A percentile compares a stretch with the other conserved stretches of the same genome.
These are phyloP conservation scores for Philhelius pedissequus DNA, from an alignment of 2,888 invertebrate species.

Conservation along the genomic window DNA sequence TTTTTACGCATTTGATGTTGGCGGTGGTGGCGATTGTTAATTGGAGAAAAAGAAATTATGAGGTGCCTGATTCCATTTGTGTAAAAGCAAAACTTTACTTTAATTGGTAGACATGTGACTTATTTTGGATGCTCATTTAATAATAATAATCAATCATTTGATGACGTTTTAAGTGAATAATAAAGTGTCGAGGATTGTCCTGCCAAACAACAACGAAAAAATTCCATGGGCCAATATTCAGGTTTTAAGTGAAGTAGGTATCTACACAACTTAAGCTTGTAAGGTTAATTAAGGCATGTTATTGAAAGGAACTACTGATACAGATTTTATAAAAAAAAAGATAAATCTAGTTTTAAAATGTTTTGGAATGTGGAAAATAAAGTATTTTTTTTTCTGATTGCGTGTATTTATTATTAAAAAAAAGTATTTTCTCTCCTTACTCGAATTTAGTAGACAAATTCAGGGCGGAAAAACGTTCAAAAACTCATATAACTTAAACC, in stretches of 20 bases:
- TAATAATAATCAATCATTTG: not conserved
- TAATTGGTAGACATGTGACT: not conserved
- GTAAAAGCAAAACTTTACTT: not conserved
- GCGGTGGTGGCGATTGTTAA: not conserved
- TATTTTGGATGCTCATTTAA: not conserved
- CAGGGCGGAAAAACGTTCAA: too few relatives aligned
- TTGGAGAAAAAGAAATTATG: constrained; percentile 10
- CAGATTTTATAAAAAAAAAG: not conserved
- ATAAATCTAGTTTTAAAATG: not conserved
- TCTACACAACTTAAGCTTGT: not conserved
- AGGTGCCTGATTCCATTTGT: not conserved
- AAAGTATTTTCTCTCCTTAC: not conserved
- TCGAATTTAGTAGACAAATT: not conserved
- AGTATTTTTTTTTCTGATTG: not conserved
- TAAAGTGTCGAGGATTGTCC: not conserved
- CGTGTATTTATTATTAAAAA: not conserved
- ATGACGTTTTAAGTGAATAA: not conserved
- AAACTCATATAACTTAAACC: too few relatives aligned
- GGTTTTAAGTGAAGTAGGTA: not conserved
- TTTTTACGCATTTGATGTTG: not conserved
- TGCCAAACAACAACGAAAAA: not conserved
- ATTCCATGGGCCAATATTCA: not conserved
- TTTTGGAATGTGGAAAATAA: not conserved
- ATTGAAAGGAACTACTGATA: constrained; percentile 11
- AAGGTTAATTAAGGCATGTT: not conserved